Conservation (phyloP, 1,140 invertebrate species). For the Eriocheir sinensis region DNA sequence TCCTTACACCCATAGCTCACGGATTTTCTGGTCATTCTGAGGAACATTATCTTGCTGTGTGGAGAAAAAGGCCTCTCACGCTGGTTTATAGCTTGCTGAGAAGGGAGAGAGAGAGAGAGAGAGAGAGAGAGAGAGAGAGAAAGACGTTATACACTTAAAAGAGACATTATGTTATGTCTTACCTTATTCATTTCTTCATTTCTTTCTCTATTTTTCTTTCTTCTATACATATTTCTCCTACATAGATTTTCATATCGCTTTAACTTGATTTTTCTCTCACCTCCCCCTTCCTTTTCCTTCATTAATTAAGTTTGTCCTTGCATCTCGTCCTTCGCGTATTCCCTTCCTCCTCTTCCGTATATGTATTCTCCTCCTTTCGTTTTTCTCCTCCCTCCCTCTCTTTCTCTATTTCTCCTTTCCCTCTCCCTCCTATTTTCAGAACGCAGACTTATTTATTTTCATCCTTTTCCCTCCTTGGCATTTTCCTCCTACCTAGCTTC, state of each 20-base stretch:
- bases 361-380: neutral
- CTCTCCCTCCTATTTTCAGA: neutral
- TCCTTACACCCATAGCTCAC: neutral
- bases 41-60: no score
- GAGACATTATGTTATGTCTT: neutral
- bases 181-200: neutral
- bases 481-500: neutral
- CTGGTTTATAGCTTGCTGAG: no score
- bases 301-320: no score
- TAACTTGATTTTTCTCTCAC: neutral
- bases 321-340: neutral
- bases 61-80: neutral
- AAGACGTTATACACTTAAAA: neutral
- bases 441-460: neutral
- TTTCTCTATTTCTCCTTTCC: neutral
- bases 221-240: no score
- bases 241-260: no score
- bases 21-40: no score
- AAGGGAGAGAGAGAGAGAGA: neutral
- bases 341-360: neutral
- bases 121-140: slow-evolving; percentile 32
- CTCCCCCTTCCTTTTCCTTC: neutral
- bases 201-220: no score
- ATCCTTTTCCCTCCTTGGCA: neutral
- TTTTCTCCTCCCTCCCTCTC: neutral